Conservation (phyloP, 1,140 invertebrate genomes). For the Zaprionus nigranus region DNA sequence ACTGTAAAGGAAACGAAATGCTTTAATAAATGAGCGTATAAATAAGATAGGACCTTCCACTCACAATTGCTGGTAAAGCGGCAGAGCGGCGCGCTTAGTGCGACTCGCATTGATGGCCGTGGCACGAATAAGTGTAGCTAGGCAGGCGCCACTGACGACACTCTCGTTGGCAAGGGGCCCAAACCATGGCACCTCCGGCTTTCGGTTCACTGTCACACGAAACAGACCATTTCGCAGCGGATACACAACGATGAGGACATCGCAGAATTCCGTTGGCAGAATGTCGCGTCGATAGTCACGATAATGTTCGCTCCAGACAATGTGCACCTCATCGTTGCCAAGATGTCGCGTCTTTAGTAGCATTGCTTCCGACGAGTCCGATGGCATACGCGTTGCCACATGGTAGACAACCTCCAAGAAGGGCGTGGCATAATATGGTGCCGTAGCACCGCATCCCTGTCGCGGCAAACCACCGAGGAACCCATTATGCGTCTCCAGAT, state of each 20-base stretch:
- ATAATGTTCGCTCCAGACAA: conserved; percentile 99
- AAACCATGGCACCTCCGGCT: conserved; percentile 96
- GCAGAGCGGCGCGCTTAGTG: conserved; percentile 93
- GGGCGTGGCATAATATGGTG: conserved; percentile 98
- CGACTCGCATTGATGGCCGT: conserved; percentile 97
- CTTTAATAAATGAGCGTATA: background rate
- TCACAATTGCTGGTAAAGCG: conserved; percentile 96
- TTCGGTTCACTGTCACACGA: conserved; percentile 93
- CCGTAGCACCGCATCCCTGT: conserved; percentile 95
- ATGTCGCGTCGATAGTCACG: conserved; percentile 98
- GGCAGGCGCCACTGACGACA: conserved; percentile 92
- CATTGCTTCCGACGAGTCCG: conserved; percentile 93
- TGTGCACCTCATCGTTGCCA: conserved; percentile 99
- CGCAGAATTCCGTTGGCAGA: conserved; percentile 99
- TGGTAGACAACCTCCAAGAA: conserved; percentile 96
- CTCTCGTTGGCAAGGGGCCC: conserved; percentile 98
- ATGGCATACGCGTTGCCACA: conserved; percentile 98
- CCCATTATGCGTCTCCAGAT: conserved; percentile 97
- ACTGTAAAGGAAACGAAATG: conserved; percentile 85
- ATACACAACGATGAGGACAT: conserved; percentile 99
- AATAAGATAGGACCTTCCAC: conserved; percentile 55
- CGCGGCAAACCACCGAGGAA: conserved; percentile 97
- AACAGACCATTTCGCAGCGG: conserved; percentile 93
- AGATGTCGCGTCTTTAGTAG: conserved; percentile 97
- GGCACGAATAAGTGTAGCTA: conserved; percentile 95